Conservation (phyloP, 2,888 invertebrate genomes). For the Xanthia icteritia region DNA sequence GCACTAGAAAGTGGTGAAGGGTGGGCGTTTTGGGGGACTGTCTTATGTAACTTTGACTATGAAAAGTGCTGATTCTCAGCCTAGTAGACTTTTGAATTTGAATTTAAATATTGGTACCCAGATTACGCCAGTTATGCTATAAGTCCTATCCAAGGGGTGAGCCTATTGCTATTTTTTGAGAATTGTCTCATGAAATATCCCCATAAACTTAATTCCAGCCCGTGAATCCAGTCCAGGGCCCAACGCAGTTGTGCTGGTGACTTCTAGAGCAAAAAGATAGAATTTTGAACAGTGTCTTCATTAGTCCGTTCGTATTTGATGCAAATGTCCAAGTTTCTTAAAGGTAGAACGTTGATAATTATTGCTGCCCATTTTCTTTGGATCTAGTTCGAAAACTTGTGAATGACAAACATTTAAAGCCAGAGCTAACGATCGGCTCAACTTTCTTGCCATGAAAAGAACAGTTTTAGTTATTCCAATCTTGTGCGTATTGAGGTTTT, state of each 20-base stretch:
- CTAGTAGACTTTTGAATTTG: too few relatives aligned
- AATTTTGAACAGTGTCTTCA: conserved; percentile 2
- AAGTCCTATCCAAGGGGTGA: not conserved
- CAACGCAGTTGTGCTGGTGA: not conserved
- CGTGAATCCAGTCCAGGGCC: not conserved
- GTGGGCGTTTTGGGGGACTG: too few relatives aligned
- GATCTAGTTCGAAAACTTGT: conserved; percentile 54
- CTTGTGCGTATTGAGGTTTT: conserved; percentile 16
- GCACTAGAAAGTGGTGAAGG: too few relatives aligned
- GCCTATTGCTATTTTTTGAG: not conserved
- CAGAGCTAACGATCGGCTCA: conserved; percentile 36
- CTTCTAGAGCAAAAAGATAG: not conserved
- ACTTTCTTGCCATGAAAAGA: conserved; percentile 41
- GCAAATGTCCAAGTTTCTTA: conserved; percentile 18
- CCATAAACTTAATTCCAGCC: not conserved
- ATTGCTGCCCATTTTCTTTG: conserved; percentile 43
- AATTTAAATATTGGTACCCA: not conserved
- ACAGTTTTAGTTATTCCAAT: conserved; percentile 46
- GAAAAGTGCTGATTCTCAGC: too few relatives aligned
- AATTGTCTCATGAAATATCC: not conserved
- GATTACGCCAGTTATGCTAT: not conserved
- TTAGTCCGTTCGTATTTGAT: conserved; percentile 18
- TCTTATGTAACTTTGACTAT: too few relatives aligned
- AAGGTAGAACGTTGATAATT: conserved; percentile 22
- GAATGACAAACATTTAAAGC: conserved; percentile 53